These are phyloP conservation scores for Mastacembelus armatus DNA, from an alignment of 2,797 vertebrate genomes.

Conservation along the genomic window DNA sequence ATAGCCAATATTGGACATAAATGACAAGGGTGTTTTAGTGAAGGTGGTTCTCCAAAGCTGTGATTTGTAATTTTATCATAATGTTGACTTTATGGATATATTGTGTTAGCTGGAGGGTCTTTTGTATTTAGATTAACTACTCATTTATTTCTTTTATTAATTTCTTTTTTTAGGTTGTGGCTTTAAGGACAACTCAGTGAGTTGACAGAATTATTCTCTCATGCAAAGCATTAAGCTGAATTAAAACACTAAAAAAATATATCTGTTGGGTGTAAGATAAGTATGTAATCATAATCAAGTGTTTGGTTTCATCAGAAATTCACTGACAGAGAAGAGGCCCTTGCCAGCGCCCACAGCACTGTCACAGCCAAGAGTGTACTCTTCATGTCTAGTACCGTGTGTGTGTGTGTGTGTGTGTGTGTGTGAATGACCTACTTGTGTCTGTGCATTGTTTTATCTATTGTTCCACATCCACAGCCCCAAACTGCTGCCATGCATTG, in stretches of 20 bases:
- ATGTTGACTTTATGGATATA: no score
- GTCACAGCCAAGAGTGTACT: constrained; percentile 21
- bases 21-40: no score
- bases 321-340: constrained; percentile 22
- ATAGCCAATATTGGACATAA: no score
- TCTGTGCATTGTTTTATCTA: constrained; percentile 58
- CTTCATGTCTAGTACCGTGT: constrained; percentile 3
- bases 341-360: background rate
- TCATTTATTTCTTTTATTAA: no score
- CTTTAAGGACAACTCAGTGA: constrained; percentile 10
- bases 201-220: constrained; percentile 1
- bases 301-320: constrained; percentile 41
- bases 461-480: constrained; percentile 54
- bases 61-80: no score
- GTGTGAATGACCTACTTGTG: constrained; percentile 64
- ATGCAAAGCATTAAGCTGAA: constrained; percentile 24
- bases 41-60: no score
- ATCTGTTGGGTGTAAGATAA: constrained; percentile 28
- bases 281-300: constrained; percentile 32
- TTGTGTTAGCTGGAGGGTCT: no score
- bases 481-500: constrained; percentile 56
- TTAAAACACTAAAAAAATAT: constrained; percentile 3
- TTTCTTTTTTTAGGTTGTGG: background rate
- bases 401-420: constrained; percentile 2
- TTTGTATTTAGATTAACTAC: no score